These are phyloP conservation scores for Syngnathus acus DNA, from an alignment of 2,797 vertebrate species.

Conservation along the genomic window DNA sequence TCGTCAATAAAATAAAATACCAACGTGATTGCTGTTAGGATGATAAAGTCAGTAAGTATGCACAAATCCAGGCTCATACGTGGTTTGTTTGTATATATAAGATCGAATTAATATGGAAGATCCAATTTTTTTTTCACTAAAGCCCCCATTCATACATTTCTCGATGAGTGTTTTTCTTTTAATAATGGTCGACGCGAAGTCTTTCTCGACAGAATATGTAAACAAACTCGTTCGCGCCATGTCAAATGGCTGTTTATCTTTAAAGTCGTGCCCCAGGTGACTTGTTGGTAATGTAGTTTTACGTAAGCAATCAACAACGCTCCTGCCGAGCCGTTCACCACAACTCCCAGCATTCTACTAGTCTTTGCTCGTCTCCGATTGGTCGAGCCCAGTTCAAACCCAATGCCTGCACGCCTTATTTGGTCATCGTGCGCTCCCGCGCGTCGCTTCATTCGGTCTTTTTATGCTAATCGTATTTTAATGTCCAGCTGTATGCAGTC, in stretches of 20 bases:
- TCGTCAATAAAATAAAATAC: too few species aligned
- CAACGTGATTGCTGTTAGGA: too few species aligned
- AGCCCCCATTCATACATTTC: background rate
- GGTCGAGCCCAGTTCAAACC: conserved; percentile 63
- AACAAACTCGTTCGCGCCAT: conserved; percentile 71
- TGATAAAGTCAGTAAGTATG: background rate
- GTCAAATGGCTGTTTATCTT: conserved; percentile 41
- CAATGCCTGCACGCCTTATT: conserved; percentile 63
- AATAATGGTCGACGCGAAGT: background rate
- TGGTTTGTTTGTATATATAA: background rate
- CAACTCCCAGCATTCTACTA: conserved; percentile 55
- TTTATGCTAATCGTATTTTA: conserved; percentile 67
- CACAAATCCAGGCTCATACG: background rate
- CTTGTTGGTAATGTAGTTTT: conserved; percentile 50
- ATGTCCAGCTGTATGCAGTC: conserved; percentile 67
- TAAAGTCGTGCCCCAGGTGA: conserved; percentile 14
- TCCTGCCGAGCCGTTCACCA: conserved; percentile 14
- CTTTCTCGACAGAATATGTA: conserved; percentile 51
- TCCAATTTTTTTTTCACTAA: too few species aligned
- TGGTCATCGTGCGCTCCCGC: conserved; percentile 45
- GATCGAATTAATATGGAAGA: too few species aligned
- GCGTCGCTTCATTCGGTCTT: conserved; percentile 61
- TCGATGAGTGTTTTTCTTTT: background rate
- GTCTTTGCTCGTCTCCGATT: conserved; percentile 42
- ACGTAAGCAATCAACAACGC: background rate